phyloP scores from a whole-genome alignment of 2,797 vertebrate genomes.

The Capromys pilorides region DNA sequence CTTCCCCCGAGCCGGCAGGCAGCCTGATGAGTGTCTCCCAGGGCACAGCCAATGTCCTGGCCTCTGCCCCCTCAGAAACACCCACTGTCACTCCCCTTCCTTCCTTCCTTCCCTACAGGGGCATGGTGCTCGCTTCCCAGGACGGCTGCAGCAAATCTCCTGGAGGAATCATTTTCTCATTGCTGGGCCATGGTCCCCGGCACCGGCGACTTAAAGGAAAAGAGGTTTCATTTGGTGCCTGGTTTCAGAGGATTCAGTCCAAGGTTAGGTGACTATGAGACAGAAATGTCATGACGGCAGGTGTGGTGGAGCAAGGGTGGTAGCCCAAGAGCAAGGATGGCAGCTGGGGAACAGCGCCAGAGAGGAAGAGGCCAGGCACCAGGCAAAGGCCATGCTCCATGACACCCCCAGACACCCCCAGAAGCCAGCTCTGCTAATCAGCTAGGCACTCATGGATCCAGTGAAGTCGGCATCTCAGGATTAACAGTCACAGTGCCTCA shows the following conservation, averaged over 20 bases:
- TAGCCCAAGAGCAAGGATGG: not conserved
- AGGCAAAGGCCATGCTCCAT: not conserved
- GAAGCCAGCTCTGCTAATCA: not conserved
- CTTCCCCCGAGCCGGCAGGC: not conserved
- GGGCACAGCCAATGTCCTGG: not conserved
- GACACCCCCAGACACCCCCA: not conserved
- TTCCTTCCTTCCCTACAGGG: no score
- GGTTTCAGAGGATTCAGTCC: not conserved
- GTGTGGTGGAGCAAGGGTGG: not conserved
- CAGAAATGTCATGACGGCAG: not conserved
- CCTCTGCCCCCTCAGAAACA: not conserved
- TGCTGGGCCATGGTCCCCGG: not conserved
- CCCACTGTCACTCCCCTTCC: rapidly evolving
- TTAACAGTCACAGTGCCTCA: not conserved
- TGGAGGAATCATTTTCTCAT: not conserved
- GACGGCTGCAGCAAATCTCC: not conserved
- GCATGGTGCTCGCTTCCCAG: rapidly evolving
- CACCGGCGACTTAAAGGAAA: not conserved
- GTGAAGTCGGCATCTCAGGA: not conserved
- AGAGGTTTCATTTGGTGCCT: not conserved
- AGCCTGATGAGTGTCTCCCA: rapidly evolving
- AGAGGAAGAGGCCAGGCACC: not conserved
- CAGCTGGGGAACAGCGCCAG: not conserved
- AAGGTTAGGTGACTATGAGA: not conserved
- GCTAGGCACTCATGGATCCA: not conserved